Conservation (phyloP, 2,888 invertebrate genomes). For the Hydrotaea diabolus region DNA sequence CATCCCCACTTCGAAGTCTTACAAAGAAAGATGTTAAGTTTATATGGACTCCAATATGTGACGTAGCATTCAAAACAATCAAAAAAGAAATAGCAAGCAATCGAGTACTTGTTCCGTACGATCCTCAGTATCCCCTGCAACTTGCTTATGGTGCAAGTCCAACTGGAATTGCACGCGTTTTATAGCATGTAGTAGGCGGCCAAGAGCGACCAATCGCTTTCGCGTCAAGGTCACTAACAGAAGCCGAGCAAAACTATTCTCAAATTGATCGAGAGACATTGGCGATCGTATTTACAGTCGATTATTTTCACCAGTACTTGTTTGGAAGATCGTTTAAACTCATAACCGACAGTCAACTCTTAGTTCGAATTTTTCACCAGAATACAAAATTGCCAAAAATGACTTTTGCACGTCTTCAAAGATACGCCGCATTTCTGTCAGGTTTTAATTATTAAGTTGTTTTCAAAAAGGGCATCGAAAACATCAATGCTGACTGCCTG, state of each 20-base stretch:
- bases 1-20: slow-evolving; percentile 24
- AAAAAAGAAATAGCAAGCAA: slow-evolving; percentile 51
- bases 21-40: background rate
- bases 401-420: background rate
- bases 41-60: slow-evolving; percentile 42
- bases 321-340: background rate
- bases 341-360: slow-evolving; percentile 31
- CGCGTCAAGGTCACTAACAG: no score
- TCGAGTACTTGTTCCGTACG: slow-evolving; percentile 49
- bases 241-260: slow-evolving; percentile 3
- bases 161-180: background rate
- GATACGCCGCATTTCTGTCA: background rate
- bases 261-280: slow-evolving; percentile 37
- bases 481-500: background rate
- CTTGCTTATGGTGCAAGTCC: slow-evolving; percentile 48
- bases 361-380: slow-evolving; percentile 37
- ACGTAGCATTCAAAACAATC: slow-evolving; percentile 43
- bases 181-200: background rate
- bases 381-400: background rate
- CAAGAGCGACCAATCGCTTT: slow-evolving; percentile 25
- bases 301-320: slow-evolving; percentile 32
- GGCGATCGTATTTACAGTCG: slow-evolving; percentile 13
- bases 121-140: slow-evolving; percentile 39
- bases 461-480: background rate
- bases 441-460: background rate